Percentiles rank a stretch among this genome's conserved stretches.
phyloP scores from a whole-genome alignment of 2,797 vertebrate genomes.

The Tauraco hartlaubi region DNA sequence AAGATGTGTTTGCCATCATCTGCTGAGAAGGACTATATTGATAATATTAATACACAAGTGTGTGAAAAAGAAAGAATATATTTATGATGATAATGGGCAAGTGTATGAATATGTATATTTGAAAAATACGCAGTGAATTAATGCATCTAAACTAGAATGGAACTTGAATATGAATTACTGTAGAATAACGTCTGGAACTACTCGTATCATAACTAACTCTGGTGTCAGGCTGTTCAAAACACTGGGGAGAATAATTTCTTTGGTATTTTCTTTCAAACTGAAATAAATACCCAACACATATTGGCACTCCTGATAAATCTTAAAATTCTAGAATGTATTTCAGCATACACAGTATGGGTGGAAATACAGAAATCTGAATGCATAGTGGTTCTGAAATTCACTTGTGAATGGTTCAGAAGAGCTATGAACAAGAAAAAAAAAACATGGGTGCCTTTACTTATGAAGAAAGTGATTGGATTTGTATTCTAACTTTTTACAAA shows the following conservation, averaged over 20 bases:
- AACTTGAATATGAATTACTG: neutral
- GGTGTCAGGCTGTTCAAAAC: neutral
- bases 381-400: neutral
- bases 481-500: neutral
- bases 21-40: neutral
- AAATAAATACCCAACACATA: neutral
- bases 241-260: neutral
- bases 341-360: neutral
- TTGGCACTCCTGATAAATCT: neutral
- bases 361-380: neutral
- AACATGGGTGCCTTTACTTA: neutral
- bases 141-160: neutral
- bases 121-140: neutral
- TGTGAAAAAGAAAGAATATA: neutral
- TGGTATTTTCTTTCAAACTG: neutral
- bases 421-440: neutral
- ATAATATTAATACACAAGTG: neutral
- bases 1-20: neutral
- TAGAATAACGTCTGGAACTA: neutral
- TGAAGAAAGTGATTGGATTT: neutral
- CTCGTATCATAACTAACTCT: neutral
- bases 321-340: neutral
- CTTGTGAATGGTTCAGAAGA: neutral
- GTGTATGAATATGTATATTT: neutral
- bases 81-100: neutral